phyloP scores from a whole-genome alignment of 2,113 vertebrate genomes.

The Actinemys pallida region DNA sequence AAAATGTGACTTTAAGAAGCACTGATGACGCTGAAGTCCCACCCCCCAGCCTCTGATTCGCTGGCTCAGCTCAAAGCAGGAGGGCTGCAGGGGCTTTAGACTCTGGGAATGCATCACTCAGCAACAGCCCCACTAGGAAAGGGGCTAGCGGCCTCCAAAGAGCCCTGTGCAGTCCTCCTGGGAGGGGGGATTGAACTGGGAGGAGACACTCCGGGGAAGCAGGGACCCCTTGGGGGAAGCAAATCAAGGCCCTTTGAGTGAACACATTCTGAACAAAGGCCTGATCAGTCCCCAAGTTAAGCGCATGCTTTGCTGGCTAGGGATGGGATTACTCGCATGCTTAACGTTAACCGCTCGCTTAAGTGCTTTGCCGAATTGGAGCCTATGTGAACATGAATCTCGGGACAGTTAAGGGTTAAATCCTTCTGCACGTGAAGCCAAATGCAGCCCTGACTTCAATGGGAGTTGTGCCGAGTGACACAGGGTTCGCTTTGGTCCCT shows the following conservation, averaged over 20 bases:
- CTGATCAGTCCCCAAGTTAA: background rate
- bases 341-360: background rate
- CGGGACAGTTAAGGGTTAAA: background rate
- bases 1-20: background rate
- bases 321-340: background rate
- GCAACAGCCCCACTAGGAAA: background rate
- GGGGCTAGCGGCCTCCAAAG: too few relatives aligned
- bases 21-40: background rate
- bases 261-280: background rate
- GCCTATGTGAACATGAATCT: background rate
- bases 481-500: background rate
- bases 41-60: background rate
- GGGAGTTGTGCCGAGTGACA: background rate
- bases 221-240: too few relatives aligned
- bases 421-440: background rate
- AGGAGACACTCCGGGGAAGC: too few relatives aligned
- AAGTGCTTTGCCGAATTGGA: background rate
- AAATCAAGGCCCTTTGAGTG: background rate
- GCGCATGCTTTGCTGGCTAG: background rate
- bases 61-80: background rate
- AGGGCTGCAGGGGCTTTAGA: background rate
- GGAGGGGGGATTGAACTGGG: too few relatives aligned
- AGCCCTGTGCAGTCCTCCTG: too few relatives aligned
- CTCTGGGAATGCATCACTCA: background rate
- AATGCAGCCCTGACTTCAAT: background rate